These are phyloP conservation scores for Kuschelorhynchus macadamiae DNA, from an alignment of 2,888 invertebrate species.

Conservation along the genomic window DNA sequence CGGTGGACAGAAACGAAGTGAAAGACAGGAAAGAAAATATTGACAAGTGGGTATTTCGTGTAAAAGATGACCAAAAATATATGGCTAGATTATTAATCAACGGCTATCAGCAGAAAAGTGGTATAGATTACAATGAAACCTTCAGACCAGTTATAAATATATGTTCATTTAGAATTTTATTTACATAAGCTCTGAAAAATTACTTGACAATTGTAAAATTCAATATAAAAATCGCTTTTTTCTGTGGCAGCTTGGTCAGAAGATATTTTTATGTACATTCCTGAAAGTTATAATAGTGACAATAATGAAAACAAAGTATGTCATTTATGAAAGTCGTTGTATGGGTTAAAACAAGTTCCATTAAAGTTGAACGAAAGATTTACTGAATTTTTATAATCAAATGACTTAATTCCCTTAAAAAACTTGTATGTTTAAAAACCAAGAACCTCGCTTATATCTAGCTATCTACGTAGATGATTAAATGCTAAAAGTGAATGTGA, in stretches of 20 bases:
- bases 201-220: too few relatives aligned
- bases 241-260: constrained; percentile 21
- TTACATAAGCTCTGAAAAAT: not conserved
- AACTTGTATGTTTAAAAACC: constrained; percentile 36
- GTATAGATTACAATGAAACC: not conserved
- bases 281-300: constrained; percentile 39
- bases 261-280: constrained; percentile 48
- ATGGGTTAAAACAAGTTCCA: constrained; percentile 40
- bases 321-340: constrained; percentile 29
- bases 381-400: constrained; percentile 22
- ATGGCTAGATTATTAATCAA: too few relatives aligned
- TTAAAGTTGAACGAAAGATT: constrained; percentile 37
- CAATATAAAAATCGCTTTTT: too few relatives aligned
- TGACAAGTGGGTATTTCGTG: too few relatives aligned
- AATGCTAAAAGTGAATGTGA: constrained; percentile 18
- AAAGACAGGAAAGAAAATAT: not conserved
- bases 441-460: constrained; percentile 16
- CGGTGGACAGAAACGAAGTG: not conserved
- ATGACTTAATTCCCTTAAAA: constrained; percentile 28
- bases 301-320: constrained; percentile 28
- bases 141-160: not conserved
- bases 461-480: constrained; percentile 47
- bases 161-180: not conserved
- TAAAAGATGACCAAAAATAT: too few relatives aligned
- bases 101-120: too few relatives aligned